Base-by-base conservation (phyloP, 2,797 vertebrate species). In the Poeciliopsis presidionis region DNA sequence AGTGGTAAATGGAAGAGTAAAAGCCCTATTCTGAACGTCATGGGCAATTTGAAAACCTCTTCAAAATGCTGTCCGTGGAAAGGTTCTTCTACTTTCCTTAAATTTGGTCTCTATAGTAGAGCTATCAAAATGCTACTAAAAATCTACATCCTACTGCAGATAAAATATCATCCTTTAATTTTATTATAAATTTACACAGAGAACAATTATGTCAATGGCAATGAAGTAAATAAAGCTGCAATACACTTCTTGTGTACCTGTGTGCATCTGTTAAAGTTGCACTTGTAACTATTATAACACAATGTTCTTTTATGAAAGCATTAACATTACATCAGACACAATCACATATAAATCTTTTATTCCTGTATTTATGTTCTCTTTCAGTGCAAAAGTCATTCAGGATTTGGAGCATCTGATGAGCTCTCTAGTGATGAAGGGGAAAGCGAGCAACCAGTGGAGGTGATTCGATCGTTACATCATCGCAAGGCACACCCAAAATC, bases 401-500 rank as follows among this genome's bases (percentile, higher is more conserved):
- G 88, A 0, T 94, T 94, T 53, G 95, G 95, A 0, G 80, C 94
- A 36, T 99, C 97, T 1, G 98, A 99, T 1, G 98, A 99, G 63
- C 92, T 97, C 65, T 98, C 98, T 4, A 99, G 97, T 20, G 98
- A 99, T 47, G 98, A 99, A 78, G 98, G 98, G 0, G 91, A 95
- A 0, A 94, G 90, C 49, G 73, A 92, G 0, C 95, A 95, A 63
- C 84, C 87, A 0, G 25, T 49, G 20, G 93, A 91, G 75, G 91
- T 6, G 85, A 90, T 51, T 88, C 89, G 51, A 11, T 88, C 57
- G 20, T 4, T 30, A 22, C 51, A 72, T 73, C 80, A 74, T 78
- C 74, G 93, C 18, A 65, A 96, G 9, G 81, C 61, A n/a, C 93
- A 90, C 72, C 86, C 90, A 0, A 94, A 94, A 46, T 91, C 92